These are phyloP conservation scores for Gryon sp. DNA, from an alignment of 1,140 invertebrate species.

Conservation along the genomic window DNA sequence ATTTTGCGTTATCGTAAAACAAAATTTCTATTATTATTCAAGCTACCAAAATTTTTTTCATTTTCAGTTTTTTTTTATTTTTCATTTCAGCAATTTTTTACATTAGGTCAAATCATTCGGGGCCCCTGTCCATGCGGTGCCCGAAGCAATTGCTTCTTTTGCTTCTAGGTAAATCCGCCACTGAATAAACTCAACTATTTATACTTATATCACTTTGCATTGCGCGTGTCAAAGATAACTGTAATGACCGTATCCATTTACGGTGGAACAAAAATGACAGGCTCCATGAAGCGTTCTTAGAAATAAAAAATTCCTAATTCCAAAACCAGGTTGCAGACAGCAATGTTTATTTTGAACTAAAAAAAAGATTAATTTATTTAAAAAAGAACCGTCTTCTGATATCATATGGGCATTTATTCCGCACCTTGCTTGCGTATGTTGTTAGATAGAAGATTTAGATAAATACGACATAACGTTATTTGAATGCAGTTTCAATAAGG, in stretches of 20 bases:
- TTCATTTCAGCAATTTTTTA: too few species aligned
- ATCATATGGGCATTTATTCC: conserved; percentile 5
- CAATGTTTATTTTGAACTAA: conserved; percentile 16
- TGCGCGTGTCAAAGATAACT: conserved; percentile 11
- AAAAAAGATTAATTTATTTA: conserved; percentile 11
- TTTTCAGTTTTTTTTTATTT: too few species aligned
- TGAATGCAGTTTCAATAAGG: conserved; percentile 11
- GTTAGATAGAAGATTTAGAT: conserved; percentile 23
- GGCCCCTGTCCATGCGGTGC: too few species aligned
- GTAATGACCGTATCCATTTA: conserved; percentile 6
- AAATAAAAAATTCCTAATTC: conserved; percentile 10
- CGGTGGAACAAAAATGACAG: neutral
- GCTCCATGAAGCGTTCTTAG: conserved; percentile 3
- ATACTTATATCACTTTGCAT: conserved; percentile 5
- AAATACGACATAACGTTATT: conserved; percentile 7
- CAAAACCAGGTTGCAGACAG: conserved; percentile 17
- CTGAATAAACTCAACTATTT: conserved; percentile 1
- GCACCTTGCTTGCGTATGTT: conserved; percentile 12
- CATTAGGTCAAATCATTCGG: too few species aligned
- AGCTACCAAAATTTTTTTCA: too few species aligned
- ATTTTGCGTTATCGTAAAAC: too few species aligned
- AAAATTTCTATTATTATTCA: too few species aligned
- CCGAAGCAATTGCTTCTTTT: too few species aligned
- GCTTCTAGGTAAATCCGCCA: too few species aligned
- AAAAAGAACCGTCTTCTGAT: neutral